These are phyloP conservation scores for Menidia menidia DNA, from an alignment of 2,797 vertebrate species.

Conservation along the genomic window DNA sequence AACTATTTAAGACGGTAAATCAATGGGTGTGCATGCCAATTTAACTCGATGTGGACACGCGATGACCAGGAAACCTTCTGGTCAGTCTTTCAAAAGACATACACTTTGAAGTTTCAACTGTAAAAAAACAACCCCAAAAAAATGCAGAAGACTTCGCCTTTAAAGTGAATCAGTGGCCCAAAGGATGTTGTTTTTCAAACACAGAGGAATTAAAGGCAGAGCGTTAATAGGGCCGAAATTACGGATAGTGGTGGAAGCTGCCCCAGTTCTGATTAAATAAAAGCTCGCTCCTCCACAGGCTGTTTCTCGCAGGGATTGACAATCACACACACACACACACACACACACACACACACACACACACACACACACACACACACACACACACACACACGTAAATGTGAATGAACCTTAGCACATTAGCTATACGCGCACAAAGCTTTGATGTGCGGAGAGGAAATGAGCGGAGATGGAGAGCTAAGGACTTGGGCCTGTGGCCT, in stretches of 20 bases:
- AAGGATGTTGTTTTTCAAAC: constrained; percentile 50
- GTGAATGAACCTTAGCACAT: constrained; percentile 4
- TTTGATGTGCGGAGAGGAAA: constrained; percentile 76
- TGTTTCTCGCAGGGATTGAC: constrained; percentile 67
- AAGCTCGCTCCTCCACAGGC: constrained; percentile 65
- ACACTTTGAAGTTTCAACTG: constrained; percentile 27
- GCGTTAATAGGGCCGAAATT: constrained; percentile 75
- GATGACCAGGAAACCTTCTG: constrained; percentile 18
- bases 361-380: constrained; percentile 20
- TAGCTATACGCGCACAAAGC: constrained; percentile 29
- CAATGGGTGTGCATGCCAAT: constrained; percentile 39
- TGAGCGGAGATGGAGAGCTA: constrained; percentile 72
- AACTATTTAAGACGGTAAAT: constrained; percentile 31
- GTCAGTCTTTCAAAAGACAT: constrained; percentile 18
- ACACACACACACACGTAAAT: constrained; percentile 22
- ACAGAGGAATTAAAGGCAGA: constrained; percentile 68
- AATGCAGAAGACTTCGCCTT: constrained; percentile 45
- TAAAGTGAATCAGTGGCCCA: constrained; percentile 57
- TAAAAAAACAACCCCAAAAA: background rate
- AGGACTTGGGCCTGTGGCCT: constrained; percentile 70
- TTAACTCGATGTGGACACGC: constrained; percentile 13
- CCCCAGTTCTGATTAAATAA: constrained; percentile 76
- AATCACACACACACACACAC: constrained; percentile 25
- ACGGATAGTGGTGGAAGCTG: constrained; percentile 63
- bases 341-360: constrained; percentile 21